phyloP scores from a whole-genome alignment of 2,797 vertebrate species.

The Rhadinocentrus ornatus region DNA sequence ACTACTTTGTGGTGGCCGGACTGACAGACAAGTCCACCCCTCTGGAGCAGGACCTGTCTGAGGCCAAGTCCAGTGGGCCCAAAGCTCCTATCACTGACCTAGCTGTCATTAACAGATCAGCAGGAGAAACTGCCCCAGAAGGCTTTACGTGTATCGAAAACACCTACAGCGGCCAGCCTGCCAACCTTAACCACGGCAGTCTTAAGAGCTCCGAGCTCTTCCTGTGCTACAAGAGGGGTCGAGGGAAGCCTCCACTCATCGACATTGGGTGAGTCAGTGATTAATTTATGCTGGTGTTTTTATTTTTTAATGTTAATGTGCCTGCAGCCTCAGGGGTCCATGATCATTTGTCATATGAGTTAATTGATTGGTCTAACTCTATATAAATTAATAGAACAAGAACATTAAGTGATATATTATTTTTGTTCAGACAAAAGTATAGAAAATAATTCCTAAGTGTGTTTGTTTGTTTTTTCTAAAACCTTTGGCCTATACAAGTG shows the following conservation, averaged over 20 bases:
- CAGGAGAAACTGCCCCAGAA: conserved; percentile 93
- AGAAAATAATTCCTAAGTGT: neutral
- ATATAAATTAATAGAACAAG: neutral
- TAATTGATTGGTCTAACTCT: neutral
- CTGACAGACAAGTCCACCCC: conserved; percentile 92
- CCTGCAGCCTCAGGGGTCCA: neutral
- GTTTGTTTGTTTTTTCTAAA: no score
- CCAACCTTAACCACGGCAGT: conserved; percentile 97
- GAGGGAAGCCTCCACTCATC: conserved; percentile 91
- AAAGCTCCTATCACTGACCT: conserved; percentile 96
- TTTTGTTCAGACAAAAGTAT: neutral
- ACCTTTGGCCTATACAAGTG: no score
- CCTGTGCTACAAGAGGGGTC: conserved; percentile 93
- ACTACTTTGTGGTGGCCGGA: conserved; percentile 98
- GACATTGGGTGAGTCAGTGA: conserved; percentile 90
- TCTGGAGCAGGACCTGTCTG: conserved; percentile 93
- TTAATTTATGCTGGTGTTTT: conserved; percentile 17
- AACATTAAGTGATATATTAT: neutral
- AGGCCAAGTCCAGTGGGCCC: conserved; percentile 90
- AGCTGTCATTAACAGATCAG: conserved; percentile 93
- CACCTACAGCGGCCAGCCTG: conserved; percentile 92
- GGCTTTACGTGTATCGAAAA: conserved; percentile 95
- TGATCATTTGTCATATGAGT: neutral
- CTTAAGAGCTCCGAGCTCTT: conserved; percentile 97
- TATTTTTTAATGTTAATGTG: neutral